Percentiles rank a stretch among this genome's conserved stretches.
phyloP scores from a whole-genome alignment of 1,140 invertebrate species.

The Psilanteris sp. region DNA sequence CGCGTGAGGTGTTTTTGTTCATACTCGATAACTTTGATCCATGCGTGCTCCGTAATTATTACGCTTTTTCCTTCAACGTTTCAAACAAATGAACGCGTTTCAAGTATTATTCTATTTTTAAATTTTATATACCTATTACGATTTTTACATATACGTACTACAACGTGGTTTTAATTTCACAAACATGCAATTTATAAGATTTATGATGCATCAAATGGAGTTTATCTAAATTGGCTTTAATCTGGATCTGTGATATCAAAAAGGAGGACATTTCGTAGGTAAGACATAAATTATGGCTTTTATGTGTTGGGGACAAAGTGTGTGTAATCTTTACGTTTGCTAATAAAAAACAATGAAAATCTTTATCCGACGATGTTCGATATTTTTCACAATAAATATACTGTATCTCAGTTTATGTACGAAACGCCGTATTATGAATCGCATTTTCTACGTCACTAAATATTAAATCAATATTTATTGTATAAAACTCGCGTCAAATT shows the following conservation, averaged over 20 bases:
- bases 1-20: constrained; percentile 16
- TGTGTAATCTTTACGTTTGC: no score
- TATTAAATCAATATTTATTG: no score
- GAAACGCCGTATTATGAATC: no score
- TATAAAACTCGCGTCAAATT: no score
- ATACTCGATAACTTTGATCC: constrained; percentile 22
- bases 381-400: no score
- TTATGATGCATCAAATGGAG: constrained; percentile 9
- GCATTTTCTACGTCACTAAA: no score
- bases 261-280: constrained; percentile 13
- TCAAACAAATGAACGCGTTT: constrained; percentile 6
- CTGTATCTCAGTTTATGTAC: no score
- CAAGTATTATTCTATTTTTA: constrained; percentile 12
- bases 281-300: constrained; percentile 10
- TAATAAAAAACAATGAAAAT: no score
- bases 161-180: constrained; percentile 2
- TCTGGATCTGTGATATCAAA: constrained; percentile 14
- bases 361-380: no score
- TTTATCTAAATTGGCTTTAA: constrained; percentile 25
- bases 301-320: no score
- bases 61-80: background rate
- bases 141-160: background rate
- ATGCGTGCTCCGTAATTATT: constrained; percentile 26
- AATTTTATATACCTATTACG: background rate
- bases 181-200: constrained; percentile 19